phyloP scores from a whole-genome alignment of 2,113 vertebrate species.

The Rostratula benghalensis region DNA sequence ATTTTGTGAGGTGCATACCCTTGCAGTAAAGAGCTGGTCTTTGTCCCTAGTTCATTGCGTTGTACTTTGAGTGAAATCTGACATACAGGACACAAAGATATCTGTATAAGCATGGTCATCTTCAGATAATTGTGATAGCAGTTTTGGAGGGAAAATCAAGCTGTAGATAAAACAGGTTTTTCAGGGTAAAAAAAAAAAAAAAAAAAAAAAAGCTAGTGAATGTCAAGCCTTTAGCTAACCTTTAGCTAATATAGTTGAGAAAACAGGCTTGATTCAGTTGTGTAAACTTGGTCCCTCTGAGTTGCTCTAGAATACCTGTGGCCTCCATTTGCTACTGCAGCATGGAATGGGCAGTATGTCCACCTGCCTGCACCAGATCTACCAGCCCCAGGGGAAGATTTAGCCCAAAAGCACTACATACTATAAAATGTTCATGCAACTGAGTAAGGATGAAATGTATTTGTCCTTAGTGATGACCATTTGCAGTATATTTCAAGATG shows the following conservation, averaged over 20 bases:
- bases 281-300: background rate
- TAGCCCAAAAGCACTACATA: too few species aligned
- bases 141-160: background rate
- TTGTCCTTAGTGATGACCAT: background rate
- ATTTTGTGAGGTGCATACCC: background rate
- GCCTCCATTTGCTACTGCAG: background rate
- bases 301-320: background rate
- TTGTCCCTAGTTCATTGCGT: background rate
- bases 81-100: background rate
- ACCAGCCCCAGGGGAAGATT: background rate
- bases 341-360: background rate
- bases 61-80: background rate
- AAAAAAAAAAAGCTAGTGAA: background rate
- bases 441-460: background rate
- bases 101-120: background rate
- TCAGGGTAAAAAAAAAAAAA: background rate
- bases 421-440: too few species aligned
- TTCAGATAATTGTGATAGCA: background rate
- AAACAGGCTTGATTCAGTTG: background rate
- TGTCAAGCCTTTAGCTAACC: background rate
- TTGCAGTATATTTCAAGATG: background rate
- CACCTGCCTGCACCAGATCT: background rate
- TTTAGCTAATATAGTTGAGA: background rate
- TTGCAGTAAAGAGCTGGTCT: background rate
- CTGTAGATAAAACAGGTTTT: background rate